A percentile compares a stretch with the other conserved stretches of the same genome.
Evolutionary conservation across 2,797 vertebrate genomes (phyloP).

Genomic region (Tenualosa thibaudeaui): DNA sequence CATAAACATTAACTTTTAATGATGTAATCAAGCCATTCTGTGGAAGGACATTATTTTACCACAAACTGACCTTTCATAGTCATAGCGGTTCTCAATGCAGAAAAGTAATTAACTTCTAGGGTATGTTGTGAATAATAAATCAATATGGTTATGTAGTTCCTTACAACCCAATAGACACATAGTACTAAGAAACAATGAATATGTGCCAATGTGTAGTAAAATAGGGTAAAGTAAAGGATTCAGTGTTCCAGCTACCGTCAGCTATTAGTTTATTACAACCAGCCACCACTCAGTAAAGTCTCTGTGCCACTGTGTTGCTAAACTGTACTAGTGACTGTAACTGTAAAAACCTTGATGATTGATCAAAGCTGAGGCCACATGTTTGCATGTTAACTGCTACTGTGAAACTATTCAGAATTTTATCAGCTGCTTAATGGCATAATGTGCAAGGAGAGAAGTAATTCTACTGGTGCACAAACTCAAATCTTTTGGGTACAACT

Average conservation of each 20-base stretch:
- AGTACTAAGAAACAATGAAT: neutral
- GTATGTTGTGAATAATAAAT: conserved; percentile 4
- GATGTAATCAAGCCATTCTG: neutral
- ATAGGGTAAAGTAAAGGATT: neutral
- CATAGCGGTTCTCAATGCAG: neutral
- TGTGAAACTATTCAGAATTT: neutral
- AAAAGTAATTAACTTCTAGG: neutral
- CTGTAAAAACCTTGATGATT: neutral
- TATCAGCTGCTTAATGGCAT: neutral
- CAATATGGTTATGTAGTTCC: neutral
- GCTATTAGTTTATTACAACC: neutral
- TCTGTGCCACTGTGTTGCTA: neutral
- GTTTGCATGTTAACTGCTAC: neutral
- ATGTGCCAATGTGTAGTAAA: neutral
- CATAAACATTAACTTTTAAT: no score
- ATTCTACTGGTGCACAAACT: neutral
- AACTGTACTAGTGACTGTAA: neutral
- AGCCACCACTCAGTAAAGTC: neutral
- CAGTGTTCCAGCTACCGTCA: neutral
- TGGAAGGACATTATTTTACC: neutral
- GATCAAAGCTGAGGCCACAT: neutral
- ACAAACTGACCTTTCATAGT: neutral
- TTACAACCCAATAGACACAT: neutral
- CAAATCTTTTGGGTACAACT: neutral
- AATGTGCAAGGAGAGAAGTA: neutral